These are phyloP conservation scores for Phrynosoma blainvillii DNA, from an alignment of 2,113 vertebrate species.

Conservation along the genomic window DNA sequence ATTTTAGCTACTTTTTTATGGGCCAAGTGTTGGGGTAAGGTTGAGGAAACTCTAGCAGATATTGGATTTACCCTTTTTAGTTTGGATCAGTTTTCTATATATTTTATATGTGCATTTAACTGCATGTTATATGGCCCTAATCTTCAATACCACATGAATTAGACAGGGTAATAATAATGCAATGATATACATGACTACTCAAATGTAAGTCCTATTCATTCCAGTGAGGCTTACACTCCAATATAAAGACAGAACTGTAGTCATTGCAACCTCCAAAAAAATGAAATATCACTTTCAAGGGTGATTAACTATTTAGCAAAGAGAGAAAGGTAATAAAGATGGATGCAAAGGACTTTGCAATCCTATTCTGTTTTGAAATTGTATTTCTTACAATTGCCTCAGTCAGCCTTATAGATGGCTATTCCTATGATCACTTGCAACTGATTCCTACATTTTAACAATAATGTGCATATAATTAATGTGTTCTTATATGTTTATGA, in stretches of 20 bases:
- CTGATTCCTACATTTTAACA: neutral
- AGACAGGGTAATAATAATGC: neutral
- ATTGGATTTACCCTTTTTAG: neutral
- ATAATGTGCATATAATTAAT: neutral
- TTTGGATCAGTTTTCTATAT: neutral
- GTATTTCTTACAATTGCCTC: neutral
- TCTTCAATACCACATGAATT: neutral
- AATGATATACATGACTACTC: neutral
- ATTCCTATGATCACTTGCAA: neutral
- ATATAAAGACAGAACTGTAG: neutral
- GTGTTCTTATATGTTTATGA: neutral
- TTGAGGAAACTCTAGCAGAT: neutral
- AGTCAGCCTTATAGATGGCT: neutral
- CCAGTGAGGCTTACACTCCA: neutral
- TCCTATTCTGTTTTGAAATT: neutral
- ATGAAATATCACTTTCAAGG: no score
- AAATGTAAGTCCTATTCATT: neutral
- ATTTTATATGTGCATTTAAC: neutral
- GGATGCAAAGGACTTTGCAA: neutral
- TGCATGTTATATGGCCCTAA: neutral
- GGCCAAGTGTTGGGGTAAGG: no score
- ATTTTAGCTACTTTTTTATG: neutral
- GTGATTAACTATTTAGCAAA: neutral
- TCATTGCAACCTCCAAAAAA: no score
- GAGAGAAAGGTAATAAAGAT: neutral